These are phyloP conservation scores for Battus philenor DNA, from an alignment of 1,140 invertebrate genomes.

Conservation along the genomic window DNA sequence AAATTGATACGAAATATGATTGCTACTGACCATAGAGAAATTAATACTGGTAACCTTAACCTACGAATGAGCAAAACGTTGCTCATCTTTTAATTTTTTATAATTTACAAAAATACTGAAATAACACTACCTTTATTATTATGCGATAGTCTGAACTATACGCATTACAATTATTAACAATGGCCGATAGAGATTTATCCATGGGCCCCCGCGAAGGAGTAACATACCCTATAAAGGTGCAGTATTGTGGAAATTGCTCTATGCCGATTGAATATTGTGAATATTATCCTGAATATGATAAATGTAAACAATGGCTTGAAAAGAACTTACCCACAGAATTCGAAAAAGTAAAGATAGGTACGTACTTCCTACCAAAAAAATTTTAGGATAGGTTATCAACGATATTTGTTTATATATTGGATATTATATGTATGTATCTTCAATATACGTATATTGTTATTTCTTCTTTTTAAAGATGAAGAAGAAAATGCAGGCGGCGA, in stretches of 20 bases:
- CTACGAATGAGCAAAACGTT: slow-evolving; percentile 1
- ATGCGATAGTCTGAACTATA: slow-evolving; percentile 26
- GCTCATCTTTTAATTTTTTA: slow-evolving; percentile 10
- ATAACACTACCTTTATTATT: slow-evolving; percentile 19
- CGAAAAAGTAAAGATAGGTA: slow-evolving; percentile 88
- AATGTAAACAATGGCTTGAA: slow-evolving; percentile 98
- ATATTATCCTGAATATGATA: slow-evolving; percentile 98
- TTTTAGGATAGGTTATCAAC: no score
- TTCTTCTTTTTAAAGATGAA: slow-evolving; percentile 55
- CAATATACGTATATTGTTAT: no score
- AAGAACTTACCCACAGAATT: slow-evolving; percentile 95
- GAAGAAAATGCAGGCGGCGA: slow-evolving; percentile 83
- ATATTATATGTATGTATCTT: no score
- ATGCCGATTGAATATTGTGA: slow-evolving; percentile 98
- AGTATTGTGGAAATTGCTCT: slow-evolving; percentile 96
- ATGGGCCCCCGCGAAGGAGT: slow-evolving; percentile 67
- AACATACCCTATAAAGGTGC: slow-evolving; percentile 90
- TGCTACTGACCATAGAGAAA: neutral
- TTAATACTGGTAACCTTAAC: neutral
- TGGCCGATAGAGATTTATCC: slow-evolving; percentile 70
- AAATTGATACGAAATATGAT: no score
- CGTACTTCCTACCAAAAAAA: slow-evolving; percentile 33
- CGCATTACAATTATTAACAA: slow-evolving; percentile 29
- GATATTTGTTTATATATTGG: no score
- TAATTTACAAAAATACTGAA: slow-evolving; percentile 1